Base-by-base conservation (phyloP, 2,113 vertebrate genomes). In the Sisor rabdophorus region DNA sequence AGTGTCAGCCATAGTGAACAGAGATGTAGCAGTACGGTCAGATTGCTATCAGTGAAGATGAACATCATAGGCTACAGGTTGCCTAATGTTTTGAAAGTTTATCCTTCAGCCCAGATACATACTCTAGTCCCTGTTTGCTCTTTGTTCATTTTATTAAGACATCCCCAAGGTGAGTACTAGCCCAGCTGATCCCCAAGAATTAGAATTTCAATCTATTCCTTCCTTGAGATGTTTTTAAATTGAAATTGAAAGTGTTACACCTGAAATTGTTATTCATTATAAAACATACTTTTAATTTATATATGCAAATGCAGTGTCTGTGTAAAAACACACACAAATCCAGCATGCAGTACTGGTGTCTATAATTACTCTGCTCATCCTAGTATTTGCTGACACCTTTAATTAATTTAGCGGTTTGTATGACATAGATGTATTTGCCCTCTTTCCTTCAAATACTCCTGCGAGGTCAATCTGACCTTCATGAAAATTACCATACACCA, bases 401-500 rank as follows among this genome's bases (percentile, higher is more conserved):
- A 60, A 56, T 69, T 79, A 44, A 61, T 48, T 52, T 16, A 26
- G 75, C 65, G 55, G 54, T 74, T 77, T 77, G 64, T 81, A 50
- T 71, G 65, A 11, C n/a, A 47, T 48, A 36, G 26, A 69, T 53
- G 55, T 19, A 32, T 48, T 48, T 56, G 61, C 71, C 58, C 28
- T 56, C 53, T 54, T 76, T 79, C 67, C 47, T 72, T 79, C 65
- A 72, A 79, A 79, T 69, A 59, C 28, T 65, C 79, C 77, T 69
- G 60, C 73, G 79, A 84, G 77, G 76, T 73, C 79, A 77, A 15
- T 22, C 73, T 73, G 73, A 84, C 82, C 79, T 84, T 84, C 73
- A 71, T 40, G 59, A 58, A 71, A 78, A 75, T 76, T 69, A 71
- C 55, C 67, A 53, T 76, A 76, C 68, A 75, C 79, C 75, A 67